Base-by-base conservation (phyloP, 2,797 vertebrate species). In the Clangula hyemalis region DNA sequence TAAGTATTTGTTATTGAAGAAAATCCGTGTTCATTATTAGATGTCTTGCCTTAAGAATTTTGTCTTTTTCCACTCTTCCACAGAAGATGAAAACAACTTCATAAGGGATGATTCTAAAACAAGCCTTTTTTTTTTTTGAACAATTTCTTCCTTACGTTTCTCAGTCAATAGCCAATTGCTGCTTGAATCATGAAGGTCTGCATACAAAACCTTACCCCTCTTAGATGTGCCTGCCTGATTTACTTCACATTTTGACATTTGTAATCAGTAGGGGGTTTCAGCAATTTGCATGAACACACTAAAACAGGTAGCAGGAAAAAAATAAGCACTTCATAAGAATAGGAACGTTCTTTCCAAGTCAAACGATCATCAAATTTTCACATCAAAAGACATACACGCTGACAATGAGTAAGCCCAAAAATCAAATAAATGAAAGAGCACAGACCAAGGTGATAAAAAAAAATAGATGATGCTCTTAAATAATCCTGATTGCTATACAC, bases 251-350 rank as follows among this genome's bases (percentile, higher is more conserved):
- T 90, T 84, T 92, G 53, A 88, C 77, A 49, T 76, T 82, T 90
- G 13, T 66, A 38, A 83, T 91, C 51, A 72, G 66, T 56, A 90
- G 91, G 91, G 95, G 71, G 19, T 95, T 96, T 96, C 81, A 88
- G 36, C 53, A 82, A 94, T 95, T 97, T 97, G 93, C 96, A 97
- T 96, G 87, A 94, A 71, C 8, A 36, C 15, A 5, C 91, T 86
- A 94, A 92, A 96, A 90, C n/a, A 88, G 43, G 70, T 82, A 90
- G 85, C 68, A 95, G 69, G 75, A 75, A 94, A 95, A 89, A 89
- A 70, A 39, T 58, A 56, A 82, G 56, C 36, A 62, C 56, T 94
- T 91, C 27, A 16, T 72, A 87, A 89, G 85, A 93, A 92, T 4
- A 93, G 66, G 47, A 86, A 89, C 38, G 30, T 71, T 88, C 25